A percentile compares a stretch with the other conserved stretches of the same genome.
These are phyloP conservation scores for Falco columbarius DNA, from an alignment of 2,797 vertebrate genomes.

Conservation along the genomic window DNA sequence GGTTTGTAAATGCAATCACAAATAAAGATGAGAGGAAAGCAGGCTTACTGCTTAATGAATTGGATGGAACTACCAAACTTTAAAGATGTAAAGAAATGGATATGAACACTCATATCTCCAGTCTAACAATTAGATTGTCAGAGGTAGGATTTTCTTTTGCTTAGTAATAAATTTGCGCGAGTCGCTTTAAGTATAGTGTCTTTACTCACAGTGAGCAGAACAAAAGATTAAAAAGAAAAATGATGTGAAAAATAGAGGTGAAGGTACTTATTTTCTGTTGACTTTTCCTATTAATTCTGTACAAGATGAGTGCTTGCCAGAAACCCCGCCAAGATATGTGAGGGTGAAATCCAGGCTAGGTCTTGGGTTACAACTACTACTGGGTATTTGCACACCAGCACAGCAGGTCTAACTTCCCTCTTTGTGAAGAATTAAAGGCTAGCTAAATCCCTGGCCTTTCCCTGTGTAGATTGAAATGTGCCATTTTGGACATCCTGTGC, in stretches of 20 bases:
- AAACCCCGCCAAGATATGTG: neutral
- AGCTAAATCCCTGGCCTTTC: neutral
- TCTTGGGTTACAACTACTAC: neutral
- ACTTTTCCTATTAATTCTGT: neutral
- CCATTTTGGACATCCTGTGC: neutral
- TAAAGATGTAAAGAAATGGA: slow-evolving; percentile 24
- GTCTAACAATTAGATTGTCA: slow-evolving; percentile 43
- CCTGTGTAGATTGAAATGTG: neutral
- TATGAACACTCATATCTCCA: slow-evolving; percentile 31
- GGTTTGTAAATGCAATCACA: slow-evolving; percentile 66
- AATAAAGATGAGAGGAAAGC: slow-evolving; percentile 63
- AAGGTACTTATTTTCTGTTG: neutral
- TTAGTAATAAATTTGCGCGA: neutral
- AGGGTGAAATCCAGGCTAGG: neutral
- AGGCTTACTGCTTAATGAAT: slow-evolving; percentile 64
- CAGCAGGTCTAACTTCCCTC: neutral
- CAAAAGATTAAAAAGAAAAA: neutral
- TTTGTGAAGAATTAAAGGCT: neutral
- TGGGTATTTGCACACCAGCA: neutral
- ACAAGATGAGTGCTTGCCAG: neutral
- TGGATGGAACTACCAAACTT: slow-evolving; percentile 54
- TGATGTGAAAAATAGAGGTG: neutral
- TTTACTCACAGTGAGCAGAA: neutral
- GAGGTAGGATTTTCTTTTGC: neutral
- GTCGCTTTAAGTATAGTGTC: neutral